Evolutionary conservation across 2,797 vertebrate species (phyloP).

Genomic region (Acropternis orthonyx): DNA sequence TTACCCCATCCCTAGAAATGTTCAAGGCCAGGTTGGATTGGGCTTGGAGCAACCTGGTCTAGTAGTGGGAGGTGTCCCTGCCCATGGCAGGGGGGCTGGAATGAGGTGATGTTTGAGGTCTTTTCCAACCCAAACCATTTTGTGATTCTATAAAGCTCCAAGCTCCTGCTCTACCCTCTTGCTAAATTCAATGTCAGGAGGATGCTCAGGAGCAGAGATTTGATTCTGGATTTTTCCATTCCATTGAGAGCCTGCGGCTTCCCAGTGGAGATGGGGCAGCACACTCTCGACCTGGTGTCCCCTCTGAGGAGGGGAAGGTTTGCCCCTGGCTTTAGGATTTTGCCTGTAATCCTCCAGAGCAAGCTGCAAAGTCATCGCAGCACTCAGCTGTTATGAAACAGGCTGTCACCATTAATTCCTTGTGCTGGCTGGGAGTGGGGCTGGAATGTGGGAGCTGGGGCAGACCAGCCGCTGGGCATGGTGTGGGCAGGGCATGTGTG

Average conservation of each 20-base stretch:
- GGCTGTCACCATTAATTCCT: neutral
- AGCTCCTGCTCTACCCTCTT: neutral
- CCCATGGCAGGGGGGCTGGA: neutral
- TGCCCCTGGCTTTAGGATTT: slow-evolving; percentile 20
- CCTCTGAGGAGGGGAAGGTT: neutral
- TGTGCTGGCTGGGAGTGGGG: neutral
- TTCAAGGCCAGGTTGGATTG: neutral
- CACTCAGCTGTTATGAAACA: slow-evolving; percentile 5
- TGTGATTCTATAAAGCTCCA: neutral
- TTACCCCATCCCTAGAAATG: neutral
- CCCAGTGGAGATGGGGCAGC: neutral
- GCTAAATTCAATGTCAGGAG: neutral
- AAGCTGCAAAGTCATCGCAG: slow-evolving; percentile 56
- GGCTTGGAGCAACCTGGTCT: neutral
- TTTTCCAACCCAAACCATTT: neutral
- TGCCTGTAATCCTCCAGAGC: neutral
- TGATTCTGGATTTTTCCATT: slow-evolving; percentile 41
- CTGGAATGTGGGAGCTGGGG: neutral
- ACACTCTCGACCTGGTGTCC: neutral
- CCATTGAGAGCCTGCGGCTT: neutral
- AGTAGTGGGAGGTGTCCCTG: neutral
- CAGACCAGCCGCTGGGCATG: accelerated
- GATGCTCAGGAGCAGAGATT: neutral
- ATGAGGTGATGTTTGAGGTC: neutral
- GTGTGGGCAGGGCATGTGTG: neutral